Conservation (phyloP, 1,140 invertebrate genomes). For the Eueides isabella region DNA sequence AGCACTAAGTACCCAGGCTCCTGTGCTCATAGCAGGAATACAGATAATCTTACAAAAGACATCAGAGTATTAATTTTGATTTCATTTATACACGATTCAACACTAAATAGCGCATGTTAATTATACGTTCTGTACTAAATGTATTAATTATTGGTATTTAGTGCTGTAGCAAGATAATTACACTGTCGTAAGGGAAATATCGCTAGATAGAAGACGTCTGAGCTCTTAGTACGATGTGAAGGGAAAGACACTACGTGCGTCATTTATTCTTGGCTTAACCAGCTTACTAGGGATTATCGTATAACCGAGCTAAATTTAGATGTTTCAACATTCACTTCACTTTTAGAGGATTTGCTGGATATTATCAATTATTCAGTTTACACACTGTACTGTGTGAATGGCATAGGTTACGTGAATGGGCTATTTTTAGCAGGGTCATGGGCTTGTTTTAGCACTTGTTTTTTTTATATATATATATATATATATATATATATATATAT, state of each 20-base stretch:
- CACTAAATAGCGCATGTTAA: too few relatives aligned
- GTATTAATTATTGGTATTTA: constrained; percentile 2
- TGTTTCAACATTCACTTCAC: constrained; percentile 3
- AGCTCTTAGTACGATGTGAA: neutral
- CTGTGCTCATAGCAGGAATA: too few relatives aligned
- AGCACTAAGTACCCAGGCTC: too few relatives aligned
- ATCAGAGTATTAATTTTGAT: too few relatives aligned
- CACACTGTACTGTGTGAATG: neutral
- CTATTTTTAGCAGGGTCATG: neutral
- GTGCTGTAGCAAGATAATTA: neutral
- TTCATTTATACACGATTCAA: too few relatives aligned
- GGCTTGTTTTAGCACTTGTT: too few relatives aligned
- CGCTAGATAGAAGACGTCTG: neutral
- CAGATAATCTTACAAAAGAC: too few relatives aligned
- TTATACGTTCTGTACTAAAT: neutral
- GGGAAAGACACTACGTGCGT: constrained; percentile 6
- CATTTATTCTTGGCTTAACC: constrained; percentile 10
- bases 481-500: too few relatives aligned
- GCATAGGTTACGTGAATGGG: neutral
- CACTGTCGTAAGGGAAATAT: neutral
- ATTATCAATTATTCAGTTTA: neutral
- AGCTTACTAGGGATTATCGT: constrained; percentile 2
- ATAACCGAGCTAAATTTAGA: constrained; percentile 5
- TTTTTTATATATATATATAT: too few relatives aligned
- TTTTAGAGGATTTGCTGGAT: neutral